A percentile compares a stretch with the other conserved stretches of the same genome.
Evolutionary conservation across 1,140 invertebrate species (phyloP).

Genomic region (Drosophila dunni): DNA sequence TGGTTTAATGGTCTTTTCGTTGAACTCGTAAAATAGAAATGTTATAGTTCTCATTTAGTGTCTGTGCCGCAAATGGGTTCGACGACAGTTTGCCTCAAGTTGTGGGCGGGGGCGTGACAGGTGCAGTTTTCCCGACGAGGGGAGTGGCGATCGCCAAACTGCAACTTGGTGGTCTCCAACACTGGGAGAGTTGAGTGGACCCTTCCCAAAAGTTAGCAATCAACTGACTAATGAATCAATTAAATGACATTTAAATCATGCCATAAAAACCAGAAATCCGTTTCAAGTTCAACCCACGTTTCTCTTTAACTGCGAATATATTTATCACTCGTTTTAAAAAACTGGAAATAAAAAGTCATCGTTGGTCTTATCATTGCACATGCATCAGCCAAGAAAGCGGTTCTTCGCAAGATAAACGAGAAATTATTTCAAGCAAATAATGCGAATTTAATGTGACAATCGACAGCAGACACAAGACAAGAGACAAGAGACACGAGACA

Average conservation of each 20-base stretch:
- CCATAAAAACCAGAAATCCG: slow-evolving; percentile 36
- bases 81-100: slow-evolving; percentile 53
- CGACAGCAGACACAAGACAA: slow-evolving; percentile 63
- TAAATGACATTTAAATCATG: slow-evolving; percentile 62
- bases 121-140: slow-evolving; percentile 41
- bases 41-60: slow-evolving; percentile 66
- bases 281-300: slow-evolving; percentile 22
- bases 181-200: slow-evolving; percentile 24
- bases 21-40: slow-evolving; percentile 80
- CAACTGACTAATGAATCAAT: slow-evolving; percentile 74
- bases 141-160: neutral
- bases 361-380: slow-evolving; percentile 42
- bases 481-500: slow-evolving; percentile 46
- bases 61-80: slow-evolving; percentile 65
- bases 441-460: slow-evolving; percentile 78
- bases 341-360: slow-evolving; percentile 49
- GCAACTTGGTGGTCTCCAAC: slow-evolving; percentile 45
- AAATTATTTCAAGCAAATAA: slow-evolving; percentile 82
- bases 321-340: slow-evolving; percentile 50
- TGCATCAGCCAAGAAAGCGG: slow-evolving; percentile 29
- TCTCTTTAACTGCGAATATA: slow-evolving; percentile 9
- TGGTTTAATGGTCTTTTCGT: slow-evolving; percentile 56
- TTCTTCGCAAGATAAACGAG: slow-evolving; percentile 54
- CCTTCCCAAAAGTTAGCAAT: slow-evolving; percentile 45
- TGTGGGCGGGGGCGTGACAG: slow-evolving; percentile 48